A percentile compares a stretch with the other conserved stretches of the same genome.
Evolutionary conservation across 2,888 invertebrate genomes (phyloP).

Genomic region (Tethea ocularis): DNA sequence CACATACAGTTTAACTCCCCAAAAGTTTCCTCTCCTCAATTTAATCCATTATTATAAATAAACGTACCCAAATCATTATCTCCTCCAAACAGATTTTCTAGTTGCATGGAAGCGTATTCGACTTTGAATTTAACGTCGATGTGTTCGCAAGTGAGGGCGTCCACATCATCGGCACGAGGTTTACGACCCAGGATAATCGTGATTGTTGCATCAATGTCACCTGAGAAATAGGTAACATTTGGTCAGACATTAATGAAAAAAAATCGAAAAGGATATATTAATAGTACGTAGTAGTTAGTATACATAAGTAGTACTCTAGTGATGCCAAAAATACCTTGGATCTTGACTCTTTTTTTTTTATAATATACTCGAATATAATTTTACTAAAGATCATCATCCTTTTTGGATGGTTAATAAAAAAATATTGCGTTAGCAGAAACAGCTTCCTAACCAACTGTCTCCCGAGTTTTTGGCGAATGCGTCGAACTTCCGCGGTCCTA

Average conservation of each 20-base stretch:
- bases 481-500: too few relatives aligned
- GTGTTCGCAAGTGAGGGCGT: slow-evolving; percentile 85
- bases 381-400: too few relatives aligned
- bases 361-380: too few relatives aligned
- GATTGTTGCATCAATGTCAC: slow-evolving; percentile 86
- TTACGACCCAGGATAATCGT: slow-evolving; percentile 84
- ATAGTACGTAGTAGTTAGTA: too few relatives aligned
- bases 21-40: background rate
- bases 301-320: too few relatives aligned
- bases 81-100: slow-evolving; percentile 89
- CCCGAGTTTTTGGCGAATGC: too few relatives aligned
- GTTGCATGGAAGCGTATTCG: slow-evolving; percentile 85
- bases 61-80: slow-evolving; percentile 85
- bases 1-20: background rate
- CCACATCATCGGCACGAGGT: slow-evolving; percentile 72
- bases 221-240: slow-evolving; percentile 64
- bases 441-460: too few relatives aligned
- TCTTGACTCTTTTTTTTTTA: too few relatives aligned
- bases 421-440: too few relatives aligned
- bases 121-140: slow-evolving; percentile 87
- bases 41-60: background rate
- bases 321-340: too few relatives aligned
- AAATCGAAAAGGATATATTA: too few relatives aligned
- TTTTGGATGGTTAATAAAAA: too few relatives aligned
- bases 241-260: background rate